phyloP scores from a whole-genome alignment of 2,797 vertebrate species.

The Poliocrania exsul region DNA sequence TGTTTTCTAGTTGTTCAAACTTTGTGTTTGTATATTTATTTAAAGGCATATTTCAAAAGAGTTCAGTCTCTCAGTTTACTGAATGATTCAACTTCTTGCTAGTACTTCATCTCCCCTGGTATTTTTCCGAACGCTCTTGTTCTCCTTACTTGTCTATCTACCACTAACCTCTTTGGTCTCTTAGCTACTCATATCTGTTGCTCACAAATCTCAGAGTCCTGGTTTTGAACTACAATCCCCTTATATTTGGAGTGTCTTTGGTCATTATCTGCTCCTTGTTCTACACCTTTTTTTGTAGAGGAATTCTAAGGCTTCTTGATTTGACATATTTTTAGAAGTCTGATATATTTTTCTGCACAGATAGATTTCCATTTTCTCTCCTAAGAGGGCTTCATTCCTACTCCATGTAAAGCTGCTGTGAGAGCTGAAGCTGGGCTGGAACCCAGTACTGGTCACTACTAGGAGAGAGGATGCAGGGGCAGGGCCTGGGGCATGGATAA shows the following conservation, averaged over 20 bases:
- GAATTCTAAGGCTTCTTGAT: neutral
- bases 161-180: neutral
- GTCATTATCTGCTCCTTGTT: slow-evolving; percentile 24
- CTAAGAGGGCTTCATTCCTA: neutral
- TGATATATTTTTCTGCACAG: neutral
- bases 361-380: neutral
- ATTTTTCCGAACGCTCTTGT: neutral
- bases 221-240: slow-evolving; percentile 12
- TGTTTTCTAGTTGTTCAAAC: slow-evolving; percentile 57
- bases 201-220: neutral
- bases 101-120: slow-evolving; percentile 49
- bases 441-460: too few relatives aligned
- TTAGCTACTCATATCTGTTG: neutral
- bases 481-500: neutral
- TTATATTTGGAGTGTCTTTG: neutral
- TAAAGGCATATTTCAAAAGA: slow-evolving; percentile 59
- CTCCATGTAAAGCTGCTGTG: accelerated
- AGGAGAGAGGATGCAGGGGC: neutral
- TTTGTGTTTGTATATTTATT: slow-evolving; percentile 58
- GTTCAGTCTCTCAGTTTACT: slow-evolving; percentile 28
- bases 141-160: slow-evolving; percentile 19
- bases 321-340: neutral
- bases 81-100: slow-evolving; percentile 35
- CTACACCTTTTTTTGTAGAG: neutral
- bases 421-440: neutral